phyloP scores from a whole-genome alignment of 2,113 vertebrate species.

The Xiphophorus maculatus region DNA sequence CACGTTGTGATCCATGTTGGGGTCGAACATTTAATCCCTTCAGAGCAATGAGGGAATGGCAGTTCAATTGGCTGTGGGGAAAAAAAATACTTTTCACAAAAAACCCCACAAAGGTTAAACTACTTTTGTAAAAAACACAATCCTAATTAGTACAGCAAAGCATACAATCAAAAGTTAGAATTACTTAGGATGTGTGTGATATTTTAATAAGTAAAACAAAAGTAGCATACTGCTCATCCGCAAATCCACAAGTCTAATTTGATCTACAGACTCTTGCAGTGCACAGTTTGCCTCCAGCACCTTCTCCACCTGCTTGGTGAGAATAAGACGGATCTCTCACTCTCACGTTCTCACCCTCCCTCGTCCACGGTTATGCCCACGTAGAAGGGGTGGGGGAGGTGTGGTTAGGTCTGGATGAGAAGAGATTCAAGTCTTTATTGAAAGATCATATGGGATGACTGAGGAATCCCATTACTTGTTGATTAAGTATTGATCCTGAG shows the following conservation, averaged over 20 bases:
- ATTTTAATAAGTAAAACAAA: not conserved
- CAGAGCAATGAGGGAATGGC: too few relatives aligned
- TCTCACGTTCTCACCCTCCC: conserved; percentile 27
- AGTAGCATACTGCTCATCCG: not conserved
- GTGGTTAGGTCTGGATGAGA: conserved; percentile 57
- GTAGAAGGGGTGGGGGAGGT: not conserved
- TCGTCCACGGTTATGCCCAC: conserved; percentile 22
- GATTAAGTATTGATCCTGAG: conserved; percentile 99
- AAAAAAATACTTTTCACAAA: not conserved
- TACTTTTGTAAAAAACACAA: not conserved
- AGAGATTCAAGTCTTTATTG: conserved; percentile 98
- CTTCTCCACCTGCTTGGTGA: conserved; percentile 42
- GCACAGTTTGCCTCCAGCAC: conserved; percentile 31
- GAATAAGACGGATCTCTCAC: conserved; percentile 39
- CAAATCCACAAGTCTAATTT: conserved; percentile 11
- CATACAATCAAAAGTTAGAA: not conserved
- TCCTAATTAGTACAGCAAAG: conserved; percentile 4
- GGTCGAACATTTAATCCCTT: too few relatives aligned
- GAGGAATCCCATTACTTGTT: conserved; percentile 99
- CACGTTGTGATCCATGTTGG: too few relatives aligned
- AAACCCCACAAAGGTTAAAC: not conserved
- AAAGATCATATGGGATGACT: conserved; percentile 99
- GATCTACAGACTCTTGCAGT: conserved; percentile 16
- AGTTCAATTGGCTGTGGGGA: too few relatives aligned
- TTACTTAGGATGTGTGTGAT: not conserved